Evolutionary conservation across 2,888 invertebrate genomes (phyloP).

Genomic region (Andrena flavipes): DNA sequence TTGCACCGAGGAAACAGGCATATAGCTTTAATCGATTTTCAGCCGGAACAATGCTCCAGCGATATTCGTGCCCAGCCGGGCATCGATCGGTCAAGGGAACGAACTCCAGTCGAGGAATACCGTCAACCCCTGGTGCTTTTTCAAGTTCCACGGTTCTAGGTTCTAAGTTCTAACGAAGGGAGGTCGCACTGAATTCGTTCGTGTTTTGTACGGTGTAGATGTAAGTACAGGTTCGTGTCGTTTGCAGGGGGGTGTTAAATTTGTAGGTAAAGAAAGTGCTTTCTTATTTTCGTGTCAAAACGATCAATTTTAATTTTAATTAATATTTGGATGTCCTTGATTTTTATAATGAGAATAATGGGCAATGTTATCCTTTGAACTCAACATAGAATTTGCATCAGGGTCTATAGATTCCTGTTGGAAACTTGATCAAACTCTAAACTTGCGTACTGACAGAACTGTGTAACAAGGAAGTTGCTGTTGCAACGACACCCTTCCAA

Average conservation of each 20-base stretch:
- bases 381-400: background rate
- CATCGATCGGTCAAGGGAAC: constrained; percentile 20
- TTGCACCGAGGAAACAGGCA: constrained; percentile 34
- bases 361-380: too few species aligned
- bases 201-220: too few species aligned
- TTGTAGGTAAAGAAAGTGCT: too few species aligned
- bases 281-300: too few species aligned
- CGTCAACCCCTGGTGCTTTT: background rate
- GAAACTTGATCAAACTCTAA: background rate
- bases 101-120: background rate
- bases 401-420: background rate
- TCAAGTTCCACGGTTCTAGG: background rate
- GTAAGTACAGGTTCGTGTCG: too few species aligned
- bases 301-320: too few species aligned
- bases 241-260: too few species aligned
- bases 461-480: background rate
- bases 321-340: too few species aligned
- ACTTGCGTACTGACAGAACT: background rate
- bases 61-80: constrained; percentile 29
- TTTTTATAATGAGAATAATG: too few species aligned
- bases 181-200: too few species aligned
- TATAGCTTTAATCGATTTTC: constrained; percentile 46
- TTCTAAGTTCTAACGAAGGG: too few species aligned
- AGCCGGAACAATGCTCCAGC: constrained; percentile 32
- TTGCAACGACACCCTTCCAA: background rate